A percentile compares a stretch with the other conserved stretches of the same genome.
These are phyloP conservation scores for Amblyjoppa fuscipennis DNA, from an alignment of 2,888 invertebrate genomes.

Conservation along the genomic window DNA sequence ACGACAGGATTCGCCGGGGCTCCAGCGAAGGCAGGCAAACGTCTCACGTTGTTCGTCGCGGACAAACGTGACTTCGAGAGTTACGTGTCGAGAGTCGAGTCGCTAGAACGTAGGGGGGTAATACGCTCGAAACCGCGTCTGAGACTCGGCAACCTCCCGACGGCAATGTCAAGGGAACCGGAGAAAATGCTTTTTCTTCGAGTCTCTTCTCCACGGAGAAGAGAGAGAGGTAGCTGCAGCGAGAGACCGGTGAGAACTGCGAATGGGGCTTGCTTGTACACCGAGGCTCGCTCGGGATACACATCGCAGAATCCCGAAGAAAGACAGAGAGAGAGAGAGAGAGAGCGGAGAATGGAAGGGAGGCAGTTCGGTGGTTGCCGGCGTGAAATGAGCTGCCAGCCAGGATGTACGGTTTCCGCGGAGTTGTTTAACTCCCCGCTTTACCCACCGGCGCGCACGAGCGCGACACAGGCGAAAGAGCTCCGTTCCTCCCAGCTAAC, in stretches of 20 bases:
- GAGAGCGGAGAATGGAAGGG: constrained; percentile 59
- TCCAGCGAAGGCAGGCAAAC: constrained; percentile 9
- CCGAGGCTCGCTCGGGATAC: constrained; percentile 52
- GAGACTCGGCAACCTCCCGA: constrained; percentile 41
- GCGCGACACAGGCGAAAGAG: constrained; percentile 49
- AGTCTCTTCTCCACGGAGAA: constrained; percentile 45
- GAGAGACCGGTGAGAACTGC: constrained; percentile 21
- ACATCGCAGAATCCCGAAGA: constrained; percentile 60
- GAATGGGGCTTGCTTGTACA: constrained; percentile 26
- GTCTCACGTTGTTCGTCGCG: constrained; percentile 47
- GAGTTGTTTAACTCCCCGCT: constrained; percentile 76
- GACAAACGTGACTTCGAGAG: constrained; percentile 60
- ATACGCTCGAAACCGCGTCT: constrained; percentile 54
- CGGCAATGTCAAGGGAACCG: constrained; percentile 63
- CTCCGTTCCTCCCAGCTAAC: constrained; percentile 38
- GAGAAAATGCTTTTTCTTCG: constrained; percentile 62
- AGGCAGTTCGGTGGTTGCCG: constrained; percentile 74
- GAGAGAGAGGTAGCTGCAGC: constrained; percentile 14
- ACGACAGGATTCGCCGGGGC: constrained; percentile 26
- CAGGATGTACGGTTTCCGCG: constrained; percentile 76
- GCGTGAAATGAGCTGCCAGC: constrained; percentile 81
- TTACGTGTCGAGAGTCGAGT: constrained; percentile 56
- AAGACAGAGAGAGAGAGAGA: constrained; percentile 61
- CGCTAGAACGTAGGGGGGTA: constrained; percentile 10
- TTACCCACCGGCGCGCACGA: constrained; percentile 50